Conservation (phyloP, 2,797 vertebrate species). For the Gouania willdenowi region DNA sequence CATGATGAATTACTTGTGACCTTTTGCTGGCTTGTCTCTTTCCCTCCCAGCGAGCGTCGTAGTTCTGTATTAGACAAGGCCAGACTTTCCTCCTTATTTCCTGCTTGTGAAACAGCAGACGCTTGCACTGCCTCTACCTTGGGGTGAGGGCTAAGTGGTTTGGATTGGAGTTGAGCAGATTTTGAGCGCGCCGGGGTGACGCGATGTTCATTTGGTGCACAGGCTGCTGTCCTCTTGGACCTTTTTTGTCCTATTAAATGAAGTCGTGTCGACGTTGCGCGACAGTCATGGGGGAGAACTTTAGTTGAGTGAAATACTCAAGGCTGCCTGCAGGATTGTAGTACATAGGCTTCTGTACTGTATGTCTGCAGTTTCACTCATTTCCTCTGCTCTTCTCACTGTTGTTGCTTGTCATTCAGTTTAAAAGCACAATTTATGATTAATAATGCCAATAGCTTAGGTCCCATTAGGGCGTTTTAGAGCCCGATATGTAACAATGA, state of each 20-base stretch:
- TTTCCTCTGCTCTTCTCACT: constrained; percentile 24
- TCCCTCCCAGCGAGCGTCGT: constrained; percentile 4
- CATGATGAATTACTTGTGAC: constrained; percentile 36
- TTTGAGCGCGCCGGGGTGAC: background rate
- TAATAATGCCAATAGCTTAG: constrained; percentile 9
- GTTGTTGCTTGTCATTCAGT: constrained; percentile 34
- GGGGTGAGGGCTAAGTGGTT: background rate
- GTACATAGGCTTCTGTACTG: constrained; percentile 40
- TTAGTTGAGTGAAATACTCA: constrained; percentile 9
- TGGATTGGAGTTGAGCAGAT: background rate
- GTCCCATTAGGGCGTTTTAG: constrained; percentile 23
- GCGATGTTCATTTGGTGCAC: background rate
- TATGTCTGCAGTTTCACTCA: constrained; percentile 27
- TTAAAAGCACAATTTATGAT: constrained; percentile 2
- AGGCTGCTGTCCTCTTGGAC: constrained; percentile 2
- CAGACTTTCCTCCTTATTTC: constrained; percentile 33
- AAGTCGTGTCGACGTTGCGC: background rate
- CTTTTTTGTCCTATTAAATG: background rate
- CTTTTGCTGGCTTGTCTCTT: background rate
- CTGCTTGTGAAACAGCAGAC: constrained; percentile 30
- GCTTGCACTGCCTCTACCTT: constrained; percentile 11
- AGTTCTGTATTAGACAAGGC: constrained; percentile 11
- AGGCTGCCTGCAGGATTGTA: constrained; percentile 27
- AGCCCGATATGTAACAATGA: no score
- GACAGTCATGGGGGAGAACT: background rate